Base-by-base conservation (phyloP, 2,888 invertebrate species). In the Kryphioiulus occultus region DNA sequence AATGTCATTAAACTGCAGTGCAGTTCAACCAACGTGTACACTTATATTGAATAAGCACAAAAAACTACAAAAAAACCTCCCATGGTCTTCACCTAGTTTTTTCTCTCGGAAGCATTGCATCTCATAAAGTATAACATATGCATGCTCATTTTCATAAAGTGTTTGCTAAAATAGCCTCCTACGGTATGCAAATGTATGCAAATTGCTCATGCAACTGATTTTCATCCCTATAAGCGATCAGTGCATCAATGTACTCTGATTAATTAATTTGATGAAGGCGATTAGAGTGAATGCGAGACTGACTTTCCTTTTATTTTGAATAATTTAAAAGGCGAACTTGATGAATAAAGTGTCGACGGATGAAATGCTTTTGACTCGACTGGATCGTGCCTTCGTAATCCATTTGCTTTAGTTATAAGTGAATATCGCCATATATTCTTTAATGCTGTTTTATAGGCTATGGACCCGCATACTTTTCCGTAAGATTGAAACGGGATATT, bases 251-350 rank as follows among this genome's bases (percentile, higher is more conserved):
- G 68, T 68, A 68, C 68, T 22, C 68, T 68, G 68, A 68, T 26
- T 68, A 68, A 68, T 68, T 68, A 68, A 68, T 26, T 68, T 26
- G 22, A 68, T 68, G 68, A 9, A 68, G 68, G 68, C 68, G 68
- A 68, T 68, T 68, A 68, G 22, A 22, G 5, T 10, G 44, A 44
- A 44, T 44, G 44, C 44, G 44, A 44, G 44, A 4, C 68, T 26
- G 53, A 53, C 53, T 68, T 26, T 5, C 68, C 68, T 53, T 53
- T 68, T 68, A 68, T 68, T 68, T 68, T 68, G 68, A 68, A 68
- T 68, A 68, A 68, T 68, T 68, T 68, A 68, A 26, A 68, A 68
- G 26, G 22, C 22, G 0, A 22, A 26, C 68, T 0, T 22, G 68
- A 26, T 22, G 68, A 26, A 68, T 68, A 9, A 26, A 10, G 26